Conservation (phyloP, 2,113 vertebrate species). For the Salvator merianae region DNA sequence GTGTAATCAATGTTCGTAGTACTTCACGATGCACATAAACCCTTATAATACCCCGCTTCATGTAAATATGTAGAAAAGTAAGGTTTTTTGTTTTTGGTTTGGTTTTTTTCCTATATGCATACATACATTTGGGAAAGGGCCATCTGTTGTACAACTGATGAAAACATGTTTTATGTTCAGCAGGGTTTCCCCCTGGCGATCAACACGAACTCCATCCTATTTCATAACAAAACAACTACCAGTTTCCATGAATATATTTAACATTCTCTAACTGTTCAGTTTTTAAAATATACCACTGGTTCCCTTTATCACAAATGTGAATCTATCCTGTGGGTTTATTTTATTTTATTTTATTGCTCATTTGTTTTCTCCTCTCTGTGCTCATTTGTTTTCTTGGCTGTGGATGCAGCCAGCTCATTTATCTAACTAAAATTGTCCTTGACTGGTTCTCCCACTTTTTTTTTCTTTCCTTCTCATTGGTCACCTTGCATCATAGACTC, state of each 20-base stretch:
- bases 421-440: conserved; percentile 67
- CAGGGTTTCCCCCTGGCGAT: neutral
- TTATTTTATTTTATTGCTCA: conserved; percentile 50
- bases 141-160: neutral
- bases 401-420: conserved; percentile 63
- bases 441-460: conserved; percentile 8
- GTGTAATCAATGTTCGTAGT: neutral
- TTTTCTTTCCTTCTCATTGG: conserved; percentile 43
- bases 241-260: conserved; percentile 7
- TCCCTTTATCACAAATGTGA: conserved; percentile 38
- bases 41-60: too few species aligned
- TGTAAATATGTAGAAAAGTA: too few species aligned
- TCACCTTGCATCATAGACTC: conserved; percentile 54
- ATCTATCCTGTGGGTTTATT: conserved; percentile 44
- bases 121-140: neutral
- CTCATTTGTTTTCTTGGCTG: conserved; percentile 67
- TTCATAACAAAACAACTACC: conserved; percentile 1
- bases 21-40: neutral
- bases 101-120: neutral
- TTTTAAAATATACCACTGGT: conserved; percentile 50
- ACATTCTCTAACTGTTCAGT: conserved; percentile 25
- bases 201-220: neutral
- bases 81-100: too few species aligned
- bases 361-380: conserved; percentile 62
- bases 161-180: neutral